A percentile compares a stretch with the other conserved stretches of the same genome.
These are phyloP conservation scores for Heliocidaris tuberculata DNA, from an alignment of 35 echinoderm and acorn worm species.

Conservation along the genomic window DNA sequence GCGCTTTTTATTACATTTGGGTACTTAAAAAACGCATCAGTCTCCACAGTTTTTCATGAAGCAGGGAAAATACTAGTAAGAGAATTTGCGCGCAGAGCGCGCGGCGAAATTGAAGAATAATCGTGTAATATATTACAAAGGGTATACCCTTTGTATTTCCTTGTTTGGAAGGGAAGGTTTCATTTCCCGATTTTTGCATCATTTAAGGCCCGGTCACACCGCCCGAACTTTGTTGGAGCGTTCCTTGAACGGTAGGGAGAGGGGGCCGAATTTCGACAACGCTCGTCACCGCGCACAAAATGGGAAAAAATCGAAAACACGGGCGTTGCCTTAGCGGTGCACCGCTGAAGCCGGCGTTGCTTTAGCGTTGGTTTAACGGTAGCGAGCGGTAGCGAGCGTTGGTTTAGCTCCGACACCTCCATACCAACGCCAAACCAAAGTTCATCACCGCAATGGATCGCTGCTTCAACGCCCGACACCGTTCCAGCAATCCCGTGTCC, in stretches of 20 bases:
- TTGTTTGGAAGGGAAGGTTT: too few relatives aligned
- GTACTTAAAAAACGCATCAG: too few relatives aligned
- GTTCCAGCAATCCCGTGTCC: conserved; percentile 32
- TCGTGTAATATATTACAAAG: too few relatives aligned
- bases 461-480: conserved; percentile 23
- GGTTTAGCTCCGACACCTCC: conserved; percentile 6
- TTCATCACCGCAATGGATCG: conserved; percentile 30
- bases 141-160: too few relatives aligned
- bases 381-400: conserved; percentile 31
- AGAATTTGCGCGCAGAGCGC: too few relatives aligned
- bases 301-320: not conserved
- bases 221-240: not conserved
- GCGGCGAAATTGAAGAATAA: too few relatives aligned
- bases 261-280: conserved; percentile 2
- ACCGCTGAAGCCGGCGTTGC: conserved; percentile 21
- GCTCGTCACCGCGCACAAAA: not conserved
- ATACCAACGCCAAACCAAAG: conserved; percentile 39
- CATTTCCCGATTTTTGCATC: too few relatives aligned
- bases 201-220: not conserved
- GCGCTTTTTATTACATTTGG: too few relatives aligned
- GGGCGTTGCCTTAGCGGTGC: conserved; percentile 1
- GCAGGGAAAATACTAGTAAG: too few relatives aligned
- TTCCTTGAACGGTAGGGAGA: conserved; percentile 42
- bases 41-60: too few relatives aligned
- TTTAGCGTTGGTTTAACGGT: conserved; percentile 12